phyloP scores from a whole-genome alignment of 2,113 vertebrate species.

The Astur gentilis region DNA sequence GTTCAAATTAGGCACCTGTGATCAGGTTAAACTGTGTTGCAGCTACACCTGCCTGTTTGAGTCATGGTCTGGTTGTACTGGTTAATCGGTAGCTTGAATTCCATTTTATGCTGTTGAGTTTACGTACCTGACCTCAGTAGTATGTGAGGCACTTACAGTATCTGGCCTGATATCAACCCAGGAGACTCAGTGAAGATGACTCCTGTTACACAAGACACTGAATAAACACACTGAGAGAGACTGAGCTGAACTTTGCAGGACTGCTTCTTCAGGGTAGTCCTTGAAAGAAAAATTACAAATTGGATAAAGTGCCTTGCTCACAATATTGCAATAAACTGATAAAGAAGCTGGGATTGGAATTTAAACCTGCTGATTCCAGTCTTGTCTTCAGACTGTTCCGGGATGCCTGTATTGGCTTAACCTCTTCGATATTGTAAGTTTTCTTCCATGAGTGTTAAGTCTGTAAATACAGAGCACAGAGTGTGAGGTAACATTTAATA shows the following conservation, averaged over 20 bases:
- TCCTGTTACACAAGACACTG: background rate
- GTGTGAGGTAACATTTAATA: background rate
- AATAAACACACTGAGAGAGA: background rate
- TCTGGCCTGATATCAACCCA: background rate
- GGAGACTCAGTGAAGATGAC: background rate
- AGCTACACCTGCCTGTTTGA: background rate
- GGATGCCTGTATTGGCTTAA: background rate
- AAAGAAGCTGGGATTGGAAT: background rate
- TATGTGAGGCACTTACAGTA: background rate
- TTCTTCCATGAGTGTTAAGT: background rate
- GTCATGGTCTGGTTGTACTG: constrained; percentile 50
- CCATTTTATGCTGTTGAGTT: background rate
- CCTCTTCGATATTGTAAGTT: background rate
- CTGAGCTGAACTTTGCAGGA: background rate
- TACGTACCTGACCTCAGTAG: constrained; percentile 43
- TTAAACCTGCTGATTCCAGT: background rate
- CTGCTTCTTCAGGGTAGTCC: background rate
- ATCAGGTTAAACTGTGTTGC: background rate
- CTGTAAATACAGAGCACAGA: background rate
- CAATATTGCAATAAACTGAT: background rate
- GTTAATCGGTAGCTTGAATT: background rate
- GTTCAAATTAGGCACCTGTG: background rate
- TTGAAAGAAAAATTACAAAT: background rate
- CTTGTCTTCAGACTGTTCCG: background rate
- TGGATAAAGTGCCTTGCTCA: background rate